Conservation (phyloP, 1,140 invertebrate species). For the Orussus abietinus region DNA sequence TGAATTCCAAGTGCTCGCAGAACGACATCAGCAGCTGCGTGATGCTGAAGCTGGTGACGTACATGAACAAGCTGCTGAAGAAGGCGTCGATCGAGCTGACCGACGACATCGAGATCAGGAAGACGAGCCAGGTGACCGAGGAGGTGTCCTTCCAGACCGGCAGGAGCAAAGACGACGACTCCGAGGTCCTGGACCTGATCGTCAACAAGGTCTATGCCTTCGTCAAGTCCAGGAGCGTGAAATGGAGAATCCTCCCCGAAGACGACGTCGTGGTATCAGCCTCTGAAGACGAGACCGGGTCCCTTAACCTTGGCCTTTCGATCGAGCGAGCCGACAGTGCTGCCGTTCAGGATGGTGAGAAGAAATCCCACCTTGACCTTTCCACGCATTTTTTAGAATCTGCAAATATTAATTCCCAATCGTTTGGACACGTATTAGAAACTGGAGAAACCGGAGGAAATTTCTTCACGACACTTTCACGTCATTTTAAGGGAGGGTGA, state of each 20-base stretch:
- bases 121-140: conserved; percentile 58
- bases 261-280: conserved; percentile 71
- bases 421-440: too few species aligned
- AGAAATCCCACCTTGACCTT: background rate
- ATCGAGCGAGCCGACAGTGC: conserved; percentile 58
- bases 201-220: conserved; percentile 71
- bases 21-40: conserved; percentile 74
- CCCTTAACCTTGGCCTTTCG: conserved; percentile 68
- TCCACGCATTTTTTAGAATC: too few species aligned
- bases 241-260: conserved; percentile 62
- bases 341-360: conserved; percentile 44
- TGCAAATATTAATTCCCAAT: too few species aligned
- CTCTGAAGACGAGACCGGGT: conserved; percentile 65
- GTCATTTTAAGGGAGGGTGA: too few species aligned
- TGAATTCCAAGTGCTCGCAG: conserved; percentile 71
- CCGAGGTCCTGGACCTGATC: conserved; percentile 66
- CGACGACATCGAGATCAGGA: conserved; percentile 72
- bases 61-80: conserved; percentile 75
- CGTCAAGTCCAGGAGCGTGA: conserved; percentile 61
- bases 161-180: conserved; percentile 59
- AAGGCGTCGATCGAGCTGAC: conserved; percentile 71
- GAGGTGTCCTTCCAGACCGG: conserved; percentile 44
- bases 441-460: too few species aligned
- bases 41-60: conserved; percentile 73
- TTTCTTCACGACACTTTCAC: too few species aligned